Evolutionary conservation across 2,888 invertebrate species (phyloP), one percentile per base, ranked within the genome.

Genomic region (Plutella xylostella): DNA sequence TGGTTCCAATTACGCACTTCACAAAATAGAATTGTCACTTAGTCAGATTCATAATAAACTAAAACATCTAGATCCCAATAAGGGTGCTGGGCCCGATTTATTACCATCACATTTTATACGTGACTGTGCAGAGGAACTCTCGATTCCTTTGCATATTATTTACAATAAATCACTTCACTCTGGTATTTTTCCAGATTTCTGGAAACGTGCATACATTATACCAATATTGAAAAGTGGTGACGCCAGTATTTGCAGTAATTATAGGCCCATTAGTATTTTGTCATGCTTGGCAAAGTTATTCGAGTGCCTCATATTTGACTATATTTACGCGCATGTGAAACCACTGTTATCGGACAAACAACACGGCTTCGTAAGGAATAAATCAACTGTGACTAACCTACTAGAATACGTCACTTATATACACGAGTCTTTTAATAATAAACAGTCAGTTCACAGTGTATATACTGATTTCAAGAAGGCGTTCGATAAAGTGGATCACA

Each of bases 361-460:
- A 45, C 48, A 50, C 22, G 51, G 49, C 2, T 49, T 51, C 37
- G 43, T 49, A 7, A 49, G 43, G 14, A 22, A 22, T 7, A 48
- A 46, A 42, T 55, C 51, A 1, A 54, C 54, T 9, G 30, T 33
- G 1, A 43, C 45, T 1, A 55, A 55, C 17, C 30, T 52, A 9
- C 17, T 51, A 4, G 31, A 25, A 12, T 55, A 48, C 30, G 47
- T 46, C 1, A 40, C 37, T n/a, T 43, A 39, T 33, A 4, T 45
- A 19, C 31, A 21, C 3, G 20, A 35, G 1, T 46, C 41, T 1
- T 17, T 54, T 3, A 52, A 44, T 4, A 28, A 3, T 4, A 18
- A 34, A 17, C 9, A 5, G 6, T 9, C 22, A 22, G 22, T 22
- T 22, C 22, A 22, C 22, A 22, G 22, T 9, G 6, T 22, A 11